These are phyloP conservation scores for Sternarchorhynchus goeldii DNA, from an alignment of 2,797 vertebrate species.

Conservation along the genomic window DNA sequence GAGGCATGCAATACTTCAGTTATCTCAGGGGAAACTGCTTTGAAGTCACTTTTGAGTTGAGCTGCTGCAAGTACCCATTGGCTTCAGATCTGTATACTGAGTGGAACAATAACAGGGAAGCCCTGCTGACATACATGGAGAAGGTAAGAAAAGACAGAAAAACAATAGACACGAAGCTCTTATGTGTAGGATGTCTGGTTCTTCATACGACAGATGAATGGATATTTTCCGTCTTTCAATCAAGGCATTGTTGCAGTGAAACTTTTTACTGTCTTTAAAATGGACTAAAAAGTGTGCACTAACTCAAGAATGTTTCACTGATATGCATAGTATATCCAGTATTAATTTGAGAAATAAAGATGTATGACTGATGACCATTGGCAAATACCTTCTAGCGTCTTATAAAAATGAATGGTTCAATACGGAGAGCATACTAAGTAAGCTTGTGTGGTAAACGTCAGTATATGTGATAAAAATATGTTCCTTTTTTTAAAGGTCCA, in stretches of 20 bases:
- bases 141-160: slow-evolving; percentile 73
- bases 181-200: neutral
- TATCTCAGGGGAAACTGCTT: slow-evolving; percentile 91
- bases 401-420: too few species aligned
- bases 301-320: too few species aligned
- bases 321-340: too few species aligned
- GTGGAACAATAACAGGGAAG: slow-evolving; percentile 93
- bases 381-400: too few species aligned
- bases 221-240: too few species aligned
- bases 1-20: slow-evolving; percentile 97
- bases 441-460: too few species aligned
- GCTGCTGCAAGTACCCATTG: slow-evolving; percentile 92
- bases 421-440: too few species aligned
- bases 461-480: neutral
- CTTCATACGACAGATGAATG: neutral
- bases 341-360: too few species aligned
- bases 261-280: too few species aligned
- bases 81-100: slow-evolving; percentile 80
- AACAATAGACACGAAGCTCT: neutral
- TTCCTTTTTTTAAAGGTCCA: slow-evolving; percentile 78
- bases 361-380: too few species aligned
- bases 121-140: slow-evolving; percentile 89
- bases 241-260: too few species aligned
- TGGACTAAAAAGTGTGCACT: too few species aligned
- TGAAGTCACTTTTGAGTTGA: slow-evolving; percentile 92